Conservation (phyloP, 2,888 invertebrate species). For the Hypselothyrea guttata region DNA sequence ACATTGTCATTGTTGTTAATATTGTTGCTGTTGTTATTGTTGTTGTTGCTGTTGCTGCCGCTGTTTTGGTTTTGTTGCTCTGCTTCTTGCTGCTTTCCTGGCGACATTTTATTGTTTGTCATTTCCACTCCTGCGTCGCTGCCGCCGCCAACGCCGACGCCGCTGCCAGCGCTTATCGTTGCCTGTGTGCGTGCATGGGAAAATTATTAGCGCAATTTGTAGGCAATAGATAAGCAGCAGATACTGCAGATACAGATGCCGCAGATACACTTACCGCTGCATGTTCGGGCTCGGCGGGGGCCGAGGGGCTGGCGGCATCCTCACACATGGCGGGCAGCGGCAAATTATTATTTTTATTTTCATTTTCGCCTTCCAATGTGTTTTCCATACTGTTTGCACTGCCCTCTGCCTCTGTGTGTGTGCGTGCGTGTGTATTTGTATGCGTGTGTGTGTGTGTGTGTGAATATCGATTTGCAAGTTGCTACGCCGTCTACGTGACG, state of each 20-base stretch:
- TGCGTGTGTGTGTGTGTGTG: conserved; percentile 27
- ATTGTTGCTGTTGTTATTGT: conserved; percentile 21
- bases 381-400: conserved; percentile 61
- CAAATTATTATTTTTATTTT: conserved; percentile 57
- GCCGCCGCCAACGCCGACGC: conserved; percentile 38
- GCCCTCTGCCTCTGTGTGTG: conserved; percentile 43
- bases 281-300: conserved; percentile 14
- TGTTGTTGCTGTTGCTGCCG: conserved; percentile 39
- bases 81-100: conserved; percentile 32
- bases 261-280: conserved; percentile 34
- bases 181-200: conserved; percentile 30
- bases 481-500: conserved; percentile 72
- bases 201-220: background rate
- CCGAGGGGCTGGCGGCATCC: conserved; percentile 28
- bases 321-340: conserved; percentile 47
- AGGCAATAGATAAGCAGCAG: conserved; percentile 31
- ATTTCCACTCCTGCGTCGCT: conserved; percentile 14
- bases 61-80: conserved; percentile 30
- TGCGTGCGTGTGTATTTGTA: conserved; percentile 23
- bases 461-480: conserved; percentile 64
- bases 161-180: conserved; percentile 28
- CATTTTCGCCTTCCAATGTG: conserved; percentile 46
- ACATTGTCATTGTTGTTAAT: conserved; percentile 37
- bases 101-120: conserved; percentile 29
- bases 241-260: conserved; percentile 29